Evolutionary conservation across 2,113 vertebrate species (phyloP), one percentile per base, ranked within the genome.

Genomic region (Callospermophilus lateralis): DNA sequence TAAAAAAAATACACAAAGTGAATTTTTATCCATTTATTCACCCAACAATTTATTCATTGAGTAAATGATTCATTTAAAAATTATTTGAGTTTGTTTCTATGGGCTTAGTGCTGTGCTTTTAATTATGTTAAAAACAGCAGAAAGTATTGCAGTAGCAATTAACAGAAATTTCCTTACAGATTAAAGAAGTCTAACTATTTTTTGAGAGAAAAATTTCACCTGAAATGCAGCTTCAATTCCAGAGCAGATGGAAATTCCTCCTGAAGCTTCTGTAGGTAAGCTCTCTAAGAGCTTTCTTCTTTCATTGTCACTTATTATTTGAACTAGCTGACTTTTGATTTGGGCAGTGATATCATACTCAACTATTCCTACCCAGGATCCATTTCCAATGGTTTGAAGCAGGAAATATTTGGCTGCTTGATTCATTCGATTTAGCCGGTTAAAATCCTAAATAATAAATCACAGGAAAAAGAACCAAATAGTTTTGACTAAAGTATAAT

Each of bases 291-390:
- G 97, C 0, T 28, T 0, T 17, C 73, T 30, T 65, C 98, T 96
- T 58, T 95, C 73, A 0, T 3, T 1, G 0, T 63, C 53, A 37
- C 20, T 67, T 22, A 4, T 76, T 55, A 99, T 97, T 97, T 97
- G 92, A 73, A 84, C 83, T 72, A 98, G 89, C 1, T 6, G 0
- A 65, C 55, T 92, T 96, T 2, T 4, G 67, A 84, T 6, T 5
- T 0, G 1, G 51, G 98, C 97, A 0, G 0, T 0, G 28, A 1
- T 13, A 0, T 55, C 0, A 97, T 98, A 99, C 16, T 95, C 89
- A 61, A 99, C 97, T 95, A 99, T 98, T 55, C 98, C 98, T 89
- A 98, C 98, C 97, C 63, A 92, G 91, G 98, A 97, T 55, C 74
- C 78, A 0, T 86, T 73, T 97, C 99, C 98, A 97, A 98, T 83